Evolutionary conservation across 2,113 vertebrate genomes (phyloP), one percentile per base, ranked within the genome.

Genomic region (Pogona vitticeps): DNA sequence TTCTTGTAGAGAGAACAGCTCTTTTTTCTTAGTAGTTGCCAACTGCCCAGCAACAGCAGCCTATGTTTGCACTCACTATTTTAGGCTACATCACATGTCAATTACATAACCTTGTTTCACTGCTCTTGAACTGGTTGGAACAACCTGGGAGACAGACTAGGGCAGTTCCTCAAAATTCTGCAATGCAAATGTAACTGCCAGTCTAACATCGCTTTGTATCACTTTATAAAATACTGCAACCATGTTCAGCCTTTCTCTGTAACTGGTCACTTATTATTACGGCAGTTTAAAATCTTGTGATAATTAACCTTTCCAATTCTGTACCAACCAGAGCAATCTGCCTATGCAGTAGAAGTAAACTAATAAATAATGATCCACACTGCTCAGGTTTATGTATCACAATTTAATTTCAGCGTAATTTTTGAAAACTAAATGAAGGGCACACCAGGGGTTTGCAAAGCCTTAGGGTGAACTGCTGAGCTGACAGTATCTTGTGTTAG

Each of bases 71-170:
- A 95, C 94, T 94, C 95, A 94, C 96, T 97, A 97, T 97, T 97
- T 96, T 96, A 92, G 95, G 96, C 96, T 94, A 82, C 95, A 96
- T 97, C 96, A 97, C 96, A 95, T 97, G 96, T 95, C 95, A 94
- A 96, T 97, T 97, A 97, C 95, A 96, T 97, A 97, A 97, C 96
- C 96, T 96, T 95, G 96, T 96, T 96, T 96, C 93, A 97, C 95
- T 96, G 96, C 96, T 96, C 95, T 95, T 95, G 95, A 97, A 97
- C 96, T 96, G 96, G 96, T 96, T 97, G 40, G 77, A 96, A 95
- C 96, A 97, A 97, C 95, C 96, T 96, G 96, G 95, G 95, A 96
- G 96, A 96, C 86, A 96, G 96, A 96, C 95, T 93, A 96, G 90
- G 92, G 96, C 95, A 84, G 93, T 90, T 92, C 93, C 91, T 88